Base-by-base conservation (phyloP, 2,113 vertebrate species). In the Channa maculata region DNA sequence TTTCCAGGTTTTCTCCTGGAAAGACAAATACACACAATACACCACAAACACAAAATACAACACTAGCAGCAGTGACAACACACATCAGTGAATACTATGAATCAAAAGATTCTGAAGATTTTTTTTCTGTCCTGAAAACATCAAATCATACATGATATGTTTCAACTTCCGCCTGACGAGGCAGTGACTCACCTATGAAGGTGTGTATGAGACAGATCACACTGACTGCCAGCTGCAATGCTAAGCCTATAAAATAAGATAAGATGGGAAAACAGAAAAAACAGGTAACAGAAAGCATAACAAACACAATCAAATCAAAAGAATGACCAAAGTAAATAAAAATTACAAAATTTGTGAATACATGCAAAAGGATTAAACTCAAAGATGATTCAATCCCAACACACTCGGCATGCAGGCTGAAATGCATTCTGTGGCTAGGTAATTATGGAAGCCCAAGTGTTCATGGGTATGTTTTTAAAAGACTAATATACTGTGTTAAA, bases 201-300 rank as follows among this genome's bases (percentile, higher is more conserved):
- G 48, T 15, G 34, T 61, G 61, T 43, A 33, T 63, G 66, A 66
- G 46, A 70, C 59, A 75, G 65, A 65, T 34, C 59, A 73, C 74
- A 80, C 53, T 65, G 64, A 67, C 64, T 66, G 74, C 69, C 75
- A 80, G 74, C 91, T 91, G 89, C 89, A 89, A 5, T 89, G 89
- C 80, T 66, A 58, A 77, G 67, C 57, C 86, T 90, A 93, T 81
- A 80, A 84, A 87, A 81, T 63, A 74, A 80, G 85, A 94, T 90
- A 82, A 79, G 89, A 89, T 94, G 94, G 87, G 92, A 90, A 89
- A 75, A 87, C 45, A 84, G 72, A 57, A 85, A 69, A 66, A 78
- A 77, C 4, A 45, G n/a, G 72, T 68, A 79, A 75, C 77, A 69
- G 51, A 86, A 89, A 86, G 0, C 3, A 65, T 37, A 76, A 63